Evolutionary conservation across 2,797 vertebrate genomes (phyloP).

Genomic region (Neoniphon sammara): DNA sequence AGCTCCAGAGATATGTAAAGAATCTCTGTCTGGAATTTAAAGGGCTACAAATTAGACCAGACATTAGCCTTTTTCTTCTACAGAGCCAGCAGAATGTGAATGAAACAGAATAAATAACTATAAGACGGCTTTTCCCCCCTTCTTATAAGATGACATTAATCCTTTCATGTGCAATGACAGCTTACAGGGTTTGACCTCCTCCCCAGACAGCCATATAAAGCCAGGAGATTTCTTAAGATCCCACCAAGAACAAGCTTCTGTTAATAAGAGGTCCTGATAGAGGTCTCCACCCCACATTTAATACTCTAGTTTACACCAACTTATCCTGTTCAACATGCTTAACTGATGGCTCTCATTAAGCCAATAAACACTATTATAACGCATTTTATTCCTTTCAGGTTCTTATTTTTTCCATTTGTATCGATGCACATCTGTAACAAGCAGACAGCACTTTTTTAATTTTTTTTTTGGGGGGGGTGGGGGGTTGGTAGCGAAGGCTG

Average conservation of each 20-base stretch:
- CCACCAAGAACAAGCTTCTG: constrained; percentile 81
- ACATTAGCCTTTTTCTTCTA: constrained; percentile 92
- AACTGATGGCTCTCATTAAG: constrained; percentile 72
- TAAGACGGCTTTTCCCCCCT: constrained; percentile 95
- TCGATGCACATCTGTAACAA: constrained; percentile 67
- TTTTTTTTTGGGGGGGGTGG: constrained; percentile 53
- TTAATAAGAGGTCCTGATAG: constrained; percentile 84
- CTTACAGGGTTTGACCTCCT: constrained; percentile 94
- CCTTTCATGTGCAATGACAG: constrained; percentile 99
- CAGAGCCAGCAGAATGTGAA: constrained; percentile 91
- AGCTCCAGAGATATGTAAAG: constrained; percentile 99
- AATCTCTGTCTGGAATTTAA: constrained; percentile 99
- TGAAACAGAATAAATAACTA: constrained; percentile 99
- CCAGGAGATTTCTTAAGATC: constrained; percentile 95
- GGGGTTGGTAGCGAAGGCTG: constrained; percentile 73
- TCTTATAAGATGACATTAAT: constrained; percentile 99
- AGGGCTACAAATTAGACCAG: constrained; percentile 99
- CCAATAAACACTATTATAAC: constrained; percentile 58
- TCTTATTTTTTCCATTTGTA: constrained; percentile 62
- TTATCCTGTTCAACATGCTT: constrained; percentile 41
- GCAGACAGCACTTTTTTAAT: constrained; percentile 55
- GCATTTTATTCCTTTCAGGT: constrained; percentile 55
- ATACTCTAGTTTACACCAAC: constrained; percentile 70
- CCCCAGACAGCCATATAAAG: constrained; percentile 95
- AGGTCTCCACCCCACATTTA: constrained; percentile 79